A percentile compares a stretch with the other conserved stretches of the same genome.
phyloP scores from a whole-genome alignment of 2,113 vertebrate genomes.

The Indicator indicator region DNA sequence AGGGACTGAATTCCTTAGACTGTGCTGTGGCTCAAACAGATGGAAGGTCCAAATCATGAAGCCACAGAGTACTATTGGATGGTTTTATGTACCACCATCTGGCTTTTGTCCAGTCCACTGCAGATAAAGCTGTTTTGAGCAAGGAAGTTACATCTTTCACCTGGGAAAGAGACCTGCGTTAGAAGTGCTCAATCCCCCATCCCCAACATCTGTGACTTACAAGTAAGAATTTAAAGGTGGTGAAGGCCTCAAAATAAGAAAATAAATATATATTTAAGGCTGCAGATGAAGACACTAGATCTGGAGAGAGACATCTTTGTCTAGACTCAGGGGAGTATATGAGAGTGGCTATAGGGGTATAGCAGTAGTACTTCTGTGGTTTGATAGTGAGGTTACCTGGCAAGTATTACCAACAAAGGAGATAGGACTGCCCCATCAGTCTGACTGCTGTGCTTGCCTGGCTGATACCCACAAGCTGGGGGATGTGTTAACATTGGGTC shows the following conservation, averaged over 20 bases:
- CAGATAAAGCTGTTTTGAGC: not conserved
- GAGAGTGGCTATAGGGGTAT: not conserved
- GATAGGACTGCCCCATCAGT: not conserved
- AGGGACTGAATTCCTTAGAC: not conserved
- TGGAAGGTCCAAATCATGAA: not conserved
- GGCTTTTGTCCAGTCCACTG: not conserved
- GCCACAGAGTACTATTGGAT: not conserved
- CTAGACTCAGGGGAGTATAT: no score
- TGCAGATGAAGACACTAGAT: not conserved
- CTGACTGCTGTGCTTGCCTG: not conserved
- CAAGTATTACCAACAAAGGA: not conserved
- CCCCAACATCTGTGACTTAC: not conserved
- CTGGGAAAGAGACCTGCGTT: not conserved
- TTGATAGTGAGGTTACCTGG: not conserved
- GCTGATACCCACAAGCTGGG: rapidly evolving
- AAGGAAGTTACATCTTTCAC: not conserved
- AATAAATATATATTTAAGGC: not conserved
- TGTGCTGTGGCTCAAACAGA: not conserved
- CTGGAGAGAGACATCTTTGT: not conserved
- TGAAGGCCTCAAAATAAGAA: not conserved
- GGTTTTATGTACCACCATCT: not conserved
- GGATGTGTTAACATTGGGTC: not conserved
- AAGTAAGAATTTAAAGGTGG: not conserved
- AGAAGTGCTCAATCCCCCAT: not conserved
- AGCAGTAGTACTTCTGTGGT: not conserved